These are phyloP conservation scores for Brachionus koreanus DNA, from an alignment of 1,140 invertebrate species.

Conservation along the genomic window DNA sequence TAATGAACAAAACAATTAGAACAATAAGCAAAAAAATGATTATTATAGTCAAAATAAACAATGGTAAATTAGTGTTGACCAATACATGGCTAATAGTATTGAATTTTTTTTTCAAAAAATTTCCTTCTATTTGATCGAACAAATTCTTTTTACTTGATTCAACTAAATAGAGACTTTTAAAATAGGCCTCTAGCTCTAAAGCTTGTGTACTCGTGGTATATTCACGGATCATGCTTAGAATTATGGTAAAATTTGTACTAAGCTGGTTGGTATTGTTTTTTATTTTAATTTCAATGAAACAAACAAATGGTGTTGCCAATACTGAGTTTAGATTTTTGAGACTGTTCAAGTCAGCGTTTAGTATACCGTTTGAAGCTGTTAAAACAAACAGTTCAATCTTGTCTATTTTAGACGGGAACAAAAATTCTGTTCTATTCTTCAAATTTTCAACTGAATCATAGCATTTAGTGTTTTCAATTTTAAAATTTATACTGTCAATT, in stretches of 20 bases:
- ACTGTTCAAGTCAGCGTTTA: neutral
- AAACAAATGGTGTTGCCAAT: neutral
- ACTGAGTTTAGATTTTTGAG: neutral
- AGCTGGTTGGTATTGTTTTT: neutral
- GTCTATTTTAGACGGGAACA: neutral
- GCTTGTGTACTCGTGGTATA: neutral
- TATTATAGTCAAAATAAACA: constrained; percentile 8
- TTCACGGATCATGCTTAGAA: neutral
- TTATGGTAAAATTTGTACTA: neutral
- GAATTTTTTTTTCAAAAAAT: constrained; percentile 3
- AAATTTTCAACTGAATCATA: neutral
- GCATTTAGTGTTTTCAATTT: neutral
- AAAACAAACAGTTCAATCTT: neutral
- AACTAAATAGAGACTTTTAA: neutral
- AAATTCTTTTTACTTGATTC: too few species aligned
- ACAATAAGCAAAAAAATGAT: constrained; percentile 7
- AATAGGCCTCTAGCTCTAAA: neutral
- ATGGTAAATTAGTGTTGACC: neutral
- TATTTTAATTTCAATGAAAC: neutral
- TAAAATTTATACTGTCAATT: neutral
- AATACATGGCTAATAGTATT: neutral
- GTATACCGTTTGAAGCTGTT: neutral
- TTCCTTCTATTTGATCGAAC: neutral
- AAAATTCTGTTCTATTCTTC: constrained; percentile 1
- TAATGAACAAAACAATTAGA: constrained; percentile 7